Evolutionary conservation across 2,113 vertebrate genomes (phyloP), one percentile per base, ranked within the genome.

Genomic region (Callaeas wilsoni): DNA sequence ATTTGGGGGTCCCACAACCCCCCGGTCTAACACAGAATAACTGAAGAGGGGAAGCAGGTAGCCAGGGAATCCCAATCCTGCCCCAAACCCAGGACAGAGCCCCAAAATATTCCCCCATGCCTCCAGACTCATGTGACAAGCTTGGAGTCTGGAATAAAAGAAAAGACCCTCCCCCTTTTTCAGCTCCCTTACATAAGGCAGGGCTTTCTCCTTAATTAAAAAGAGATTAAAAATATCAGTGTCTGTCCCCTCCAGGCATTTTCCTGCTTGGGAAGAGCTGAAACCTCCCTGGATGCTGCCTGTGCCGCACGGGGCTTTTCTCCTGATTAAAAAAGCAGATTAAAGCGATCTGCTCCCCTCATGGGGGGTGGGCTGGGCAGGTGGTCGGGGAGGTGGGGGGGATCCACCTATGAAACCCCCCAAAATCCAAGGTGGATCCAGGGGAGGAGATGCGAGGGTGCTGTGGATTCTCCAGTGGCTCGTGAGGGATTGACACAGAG

Each of bases 171-270:
- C 52, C n/a, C 47, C 56, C 10, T 64, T 84, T 55, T 81, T 37
- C 84, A 75, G 37, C 59, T 89, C 86, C 82, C 89, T 97, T 96
- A 97, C 12, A 26, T 84, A 93, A 96, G 75, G 92, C 50, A 60
- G 67, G 84, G 97, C 92, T 98, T 98, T 97, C 96, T 90, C 95
- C 97, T 98, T 98, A 98, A 98, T 98, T 98, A 98, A 98, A 98
- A 98, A 97, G 97, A 97, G 97, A 98, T 97, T 98, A 97, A 96
- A 97, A 98, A 92, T 96, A 94, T 96, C 96, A 92, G 77, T 85
- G 79, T 93, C 96, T 44, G 52, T 95, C 93, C 96, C 96, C 82
- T 74, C 44, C 21, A 8, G 94, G 95, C 96, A 59, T 76, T 35
- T 67, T 93, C 91, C 89, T 86, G 92, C 94, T 91, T 63, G 37